These are phyloP conservation scores for Phragmatobia fuliginosa DNA, from an alignment of 2,888 invertebrate species.

Conservation along the genomic window DNA sequence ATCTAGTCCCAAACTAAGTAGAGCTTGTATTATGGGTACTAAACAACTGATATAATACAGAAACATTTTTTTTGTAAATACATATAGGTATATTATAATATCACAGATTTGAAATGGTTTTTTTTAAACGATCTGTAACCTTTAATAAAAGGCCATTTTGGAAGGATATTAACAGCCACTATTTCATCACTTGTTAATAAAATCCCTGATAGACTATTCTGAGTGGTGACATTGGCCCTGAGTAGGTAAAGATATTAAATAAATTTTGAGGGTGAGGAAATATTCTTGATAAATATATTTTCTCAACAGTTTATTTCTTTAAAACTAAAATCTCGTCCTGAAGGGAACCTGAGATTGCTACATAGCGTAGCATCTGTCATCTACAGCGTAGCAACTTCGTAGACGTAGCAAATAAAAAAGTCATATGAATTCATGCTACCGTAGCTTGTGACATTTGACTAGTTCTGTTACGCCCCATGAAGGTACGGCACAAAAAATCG, in stretches of 20 bases:
- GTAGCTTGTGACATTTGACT: conserved; percentile 44
- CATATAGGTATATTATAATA: too few species aligned
- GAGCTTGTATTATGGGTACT: too few species aligned
- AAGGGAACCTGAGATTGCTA: neutral
- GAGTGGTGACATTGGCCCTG: too few species aligned
- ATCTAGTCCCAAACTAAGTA: too few species aligned
- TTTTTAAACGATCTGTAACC: too few species aligned
- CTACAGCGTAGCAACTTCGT: conserved; percentile 23
- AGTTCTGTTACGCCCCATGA: conserved; percentile 54
- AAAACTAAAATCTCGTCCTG: neutral
- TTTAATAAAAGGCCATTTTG: neutral
- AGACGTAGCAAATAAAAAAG: conserved; percentile 14
- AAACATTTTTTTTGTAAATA: too few species aligned
- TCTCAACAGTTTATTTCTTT: neutral
- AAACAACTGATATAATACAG: too few species aligned
- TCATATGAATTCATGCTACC: conserved; percentile 2
- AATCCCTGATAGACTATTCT: too few species aligned
- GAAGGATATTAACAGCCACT: neutral
- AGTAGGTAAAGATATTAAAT: too few species aligned
- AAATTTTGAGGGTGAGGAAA: too few species aligned
- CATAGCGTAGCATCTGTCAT: conserved; percentile 13
- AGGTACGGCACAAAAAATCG: conserved; percentile 65
- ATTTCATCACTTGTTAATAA: too few species aligned
- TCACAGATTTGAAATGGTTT: too few species aligned
- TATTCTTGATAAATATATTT: neutral